Conservation (phyloP, 2,113 vertebrate species). For the Bubo scandiacus region DNA sequence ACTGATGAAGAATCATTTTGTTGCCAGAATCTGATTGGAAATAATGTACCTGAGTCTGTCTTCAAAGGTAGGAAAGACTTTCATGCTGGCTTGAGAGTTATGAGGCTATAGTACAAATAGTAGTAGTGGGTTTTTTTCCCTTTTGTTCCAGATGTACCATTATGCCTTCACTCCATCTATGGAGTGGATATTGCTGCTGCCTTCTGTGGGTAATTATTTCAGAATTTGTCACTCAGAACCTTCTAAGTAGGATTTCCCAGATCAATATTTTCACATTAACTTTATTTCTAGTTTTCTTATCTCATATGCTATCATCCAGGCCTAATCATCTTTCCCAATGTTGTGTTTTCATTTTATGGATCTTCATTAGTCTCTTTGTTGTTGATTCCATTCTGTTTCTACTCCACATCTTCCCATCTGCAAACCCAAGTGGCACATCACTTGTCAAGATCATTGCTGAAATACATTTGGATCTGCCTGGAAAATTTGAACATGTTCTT, state of each 20-base stretch:
- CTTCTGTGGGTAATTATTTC: neutral
- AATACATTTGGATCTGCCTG: neutral
- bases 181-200: neutral
- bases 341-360: neutral
- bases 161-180: fast-evolving
- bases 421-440: neutral
- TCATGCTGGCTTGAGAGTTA: neutral
- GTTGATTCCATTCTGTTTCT: neutral
- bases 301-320: neutral
- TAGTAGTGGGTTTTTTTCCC: fast-evolving
- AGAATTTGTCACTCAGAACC: neutral
- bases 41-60: neutral
- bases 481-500: neutral
- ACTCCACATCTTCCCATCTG: neutral
- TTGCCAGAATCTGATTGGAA: neutral
- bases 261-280: slow-evolving; percentile 10
- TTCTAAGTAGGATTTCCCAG: neutral
- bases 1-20: neutral
- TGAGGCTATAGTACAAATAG: neutral
- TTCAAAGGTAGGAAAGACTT: neutral
- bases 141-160: neutral
- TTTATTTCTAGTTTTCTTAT: slow-evolving; percentile 18
- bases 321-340: neutral
- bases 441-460: neutral
- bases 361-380: neutral